phyloP scores from a whole-genome alignment of 2,888 invertebrate species.

The Listrodromus nycthemerus region DNA sequence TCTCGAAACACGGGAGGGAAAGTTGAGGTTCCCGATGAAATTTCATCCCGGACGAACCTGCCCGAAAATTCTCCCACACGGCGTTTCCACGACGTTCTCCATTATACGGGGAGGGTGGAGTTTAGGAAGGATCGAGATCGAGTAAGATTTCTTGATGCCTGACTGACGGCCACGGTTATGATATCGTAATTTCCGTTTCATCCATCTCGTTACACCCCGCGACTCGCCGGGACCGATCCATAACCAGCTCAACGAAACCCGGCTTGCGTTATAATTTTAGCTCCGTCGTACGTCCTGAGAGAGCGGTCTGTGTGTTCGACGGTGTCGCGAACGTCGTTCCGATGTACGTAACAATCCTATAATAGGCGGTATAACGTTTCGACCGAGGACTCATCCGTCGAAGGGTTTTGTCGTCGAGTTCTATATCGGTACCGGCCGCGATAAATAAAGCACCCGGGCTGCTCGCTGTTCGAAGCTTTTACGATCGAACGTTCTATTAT shows the following conservation, averaged over 20 bases:
- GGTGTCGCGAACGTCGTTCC: neutral
- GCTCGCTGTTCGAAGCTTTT: no score
- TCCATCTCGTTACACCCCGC: slow-evolving; percentile 34
- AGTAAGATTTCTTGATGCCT: slow-evolving; percentile 11
- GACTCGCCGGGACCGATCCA: slow-evolving; percentile 49
- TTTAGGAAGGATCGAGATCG: neutral
- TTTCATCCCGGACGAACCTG: slow-evolving; percentile 21
- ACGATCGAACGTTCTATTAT: no score
- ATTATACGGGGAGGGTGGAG: neutral
- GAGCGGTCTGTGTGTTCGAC: neutral
- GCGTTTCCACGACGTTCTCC: neutral
- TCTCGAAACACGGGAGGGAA: slow-evolving; percentile 38
- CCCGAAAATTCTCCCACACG: slow-evolving; percentile 19
- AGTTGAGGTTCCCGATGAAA: slow-evolving; percentile 27
- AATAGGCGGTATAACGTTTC: neutral
- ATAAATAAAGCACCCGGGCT: no score
- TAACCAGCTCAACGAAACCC: slow-evolving; percentile 62
- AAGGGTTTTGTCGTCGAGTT: no score
- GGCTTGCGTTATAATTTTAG: slow-evolving; percentile 62
- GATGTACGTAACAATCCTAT: slow-evolving; percentile 16
- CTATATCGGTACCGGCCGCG: no score
- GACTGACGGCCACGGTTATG: slow-evolving; percentile 8
- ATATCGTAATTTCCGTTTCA: slow-evolving; percentile 55
- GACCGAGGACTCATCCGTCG: neutral
- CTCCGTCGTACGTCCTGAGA: neutral